Evolutionary conservation across 23 tunicate species (phyloP), one percentile per base, ranked within the genome.

Genomic region (Trididemnum clinides): DNA sequence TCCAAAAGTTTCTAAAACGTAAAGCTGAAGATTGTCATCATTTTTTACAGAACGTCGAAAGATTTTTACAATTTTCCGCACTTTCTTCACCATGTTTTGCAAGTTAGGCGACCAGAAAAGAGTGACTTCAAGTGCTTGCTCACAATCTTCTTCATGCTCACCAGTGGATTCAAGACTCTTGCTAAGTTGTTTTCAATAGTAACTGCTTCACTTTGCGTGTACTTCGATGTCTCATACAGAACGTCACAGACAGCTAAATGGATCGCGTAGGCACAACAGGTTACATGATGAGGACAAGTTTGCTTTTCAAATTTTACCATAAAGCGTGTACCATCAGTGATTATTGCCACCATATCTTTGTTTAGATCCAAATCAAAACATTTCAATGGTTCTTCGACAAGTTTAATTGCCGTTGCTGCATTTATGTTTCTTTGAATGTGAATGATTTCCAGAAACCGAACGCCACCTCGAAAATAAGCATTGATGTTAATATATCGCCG

Each of bases 401-500:
- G 54, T 44, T 44, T 44, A 44, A 44, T 44, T 44, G 54, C 54
- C 54, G 10, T 44, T 44, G 54, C 54, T 44, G 54, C 15, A 15
- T 44, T 44, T 44, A 44, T 7, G 54, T 15, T 44, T 44, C 54
- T 7, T 44, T 44, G 15, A 7, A 44, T 44, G 54, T 15, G 59
- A 74, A 74, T 38, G 26, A 74, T 3, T 21, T 58, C 33, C 28
- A 74, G 58, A 37, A 58, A 74, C 3, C 59, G 28, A 74, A 74
- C 37, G 28, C 30, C 81, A 74, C 81, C 81, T 39, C 38, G 57
- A 74, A 74, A 74, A 74, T 74, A 58, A 74, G 23, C 81, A 39
- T 74, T 74, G 20, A 74, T 74, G 58, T 74, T 74, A 58, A 74
- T 37, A 58, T 74, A n/a, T 28, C 81, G 81, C 6, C 81, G 81